A percentile compares a stretch with the other conserved stretches of the same genome.
phyloP scores from a whole-genome alignment of 2,113 vertebrate genomes.

The Thymallus thymallus region DNA sequence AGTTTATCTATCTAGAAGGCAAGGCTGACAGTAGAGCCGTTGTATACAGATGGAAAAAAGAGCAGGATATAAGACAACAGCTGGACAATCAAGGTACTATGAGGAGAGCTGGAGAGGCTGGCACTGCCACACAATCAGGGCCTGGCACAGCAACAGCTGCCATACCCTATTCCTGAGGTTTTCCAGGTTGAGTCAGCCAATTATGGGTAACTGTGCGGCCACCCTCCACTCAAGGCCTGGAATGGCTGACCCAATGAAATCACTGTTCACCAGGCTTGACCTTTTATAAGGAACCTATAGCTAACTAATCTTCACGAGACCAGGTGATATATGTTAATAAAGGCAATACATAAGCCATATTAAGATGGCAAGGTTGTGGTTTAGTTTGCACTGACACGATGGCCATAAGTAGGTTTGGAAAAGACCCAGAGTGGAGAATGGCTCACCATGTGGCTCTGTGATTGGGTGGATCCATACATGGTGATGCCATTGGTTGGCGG shows the following conservation, averaged over 20 bases:
- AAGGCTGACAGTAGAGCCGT: constrained; percentile 7
- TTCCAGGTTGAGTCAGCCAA: not conserved
- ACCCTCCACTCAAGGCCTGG: too few relatives aligned
- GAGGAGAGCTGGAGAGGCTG: not conserved
- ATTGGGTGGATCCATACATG: constrained; percentile 91
- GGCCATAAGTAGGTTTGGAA: too few relatives aligned
- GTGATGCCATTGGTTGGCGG: constrained; percentile 88
- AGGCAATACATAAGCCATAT: too few relatives aligned
- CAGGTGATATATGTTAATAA: too few relatives aligned
- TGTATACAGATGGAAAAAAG: constrained; percentile 16
- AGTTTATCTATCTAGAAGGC: not conserved
- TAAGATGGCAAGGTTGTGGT: too few relatives aligned
- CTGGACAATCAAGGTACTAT: constrained; percentile 7
- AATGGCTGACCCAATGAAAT: too few relatives aligned
- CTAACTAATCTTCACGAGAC: too few relatives aligned
- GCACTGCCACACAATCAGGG: constrained; percentile 1
- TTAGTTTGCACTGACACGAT: too few relatives aligned
- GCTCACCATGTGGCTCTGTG: constrained; percentile 96
- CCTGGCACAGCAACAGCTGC: not conserved
- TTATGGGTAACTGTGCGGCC: not conserved
- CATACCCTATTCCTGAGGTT: not conserved
- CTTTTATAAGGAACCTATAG: too few relatives aligned
- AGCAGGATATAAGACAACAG: constrained; percentile 7
- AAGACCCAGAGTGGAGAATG: too few relatives aligned
- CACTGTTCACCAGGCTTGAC: too few relatives aligned